Evolutionary conservation across 2,113 vertebrate genomes (phyloP).

Genomic region (Brachirus orientalis): DNA sequence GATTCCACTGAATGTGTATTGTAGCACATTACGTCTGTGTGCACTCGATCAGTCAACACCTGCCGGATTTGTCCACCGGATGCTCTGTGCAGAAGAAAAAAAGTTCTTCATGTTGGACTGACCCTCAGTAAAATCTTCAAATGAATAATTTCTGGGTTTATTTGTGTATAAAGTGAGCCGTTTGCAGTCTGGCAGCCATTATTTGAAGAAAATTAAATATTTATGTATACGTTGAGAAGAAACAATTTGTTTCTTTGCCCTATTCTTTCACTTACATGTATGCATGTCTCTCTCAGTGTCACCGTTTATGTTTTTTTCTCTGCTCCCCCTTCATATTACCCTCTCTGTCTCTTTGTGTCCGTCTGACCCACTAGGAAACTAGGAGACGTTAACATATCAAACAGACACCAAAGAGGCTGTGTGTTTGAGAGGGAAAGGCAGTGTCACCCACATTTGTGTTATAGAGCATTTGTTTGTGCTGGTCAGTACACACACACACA

Average conservation of each 20-base stretch:
- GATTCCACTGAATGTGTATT: too few species aligned
- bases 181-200: neutral
- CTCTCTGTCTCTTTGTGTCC: neutral
- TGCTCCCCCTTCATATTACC: neutral
- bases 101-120: too few species aligned
- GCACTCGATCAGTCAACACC: too few species aligned
- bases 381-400: slow-evolving; percentile 38
- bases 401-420: slow-evolving; percentile 13
- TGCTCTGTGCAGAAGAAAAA: too few species aligned
- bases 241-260: neutral
- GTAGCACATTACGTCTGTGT: too few species aligned
- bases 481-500: slow-evolving; percentile 38
- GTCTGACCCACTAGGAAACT: slow-evolving; percentile 38
- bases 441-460: slow-evolving; percentile 29
- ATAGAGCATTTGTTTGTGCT: slow-evolving; percentile 9
- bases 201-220: too few species aligned
- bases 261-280: neutral
- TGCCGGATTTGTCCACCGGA: too few species aligned
- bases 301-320: neutral
- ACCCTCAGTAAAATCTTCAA: too few species aligned
- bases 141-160: neutral
- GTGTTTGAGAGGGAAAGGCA: neutral
- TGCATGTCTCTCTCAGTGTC: neutral
- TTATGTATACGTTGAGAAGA: neutral
- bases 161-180: neutral